Percentiles rank a stretch among this genome's conserved stretches.
Evolutionary conservation across 2,888 invertebrate species (phyloP).

Genomic region (Junonia oenone): DNA sequence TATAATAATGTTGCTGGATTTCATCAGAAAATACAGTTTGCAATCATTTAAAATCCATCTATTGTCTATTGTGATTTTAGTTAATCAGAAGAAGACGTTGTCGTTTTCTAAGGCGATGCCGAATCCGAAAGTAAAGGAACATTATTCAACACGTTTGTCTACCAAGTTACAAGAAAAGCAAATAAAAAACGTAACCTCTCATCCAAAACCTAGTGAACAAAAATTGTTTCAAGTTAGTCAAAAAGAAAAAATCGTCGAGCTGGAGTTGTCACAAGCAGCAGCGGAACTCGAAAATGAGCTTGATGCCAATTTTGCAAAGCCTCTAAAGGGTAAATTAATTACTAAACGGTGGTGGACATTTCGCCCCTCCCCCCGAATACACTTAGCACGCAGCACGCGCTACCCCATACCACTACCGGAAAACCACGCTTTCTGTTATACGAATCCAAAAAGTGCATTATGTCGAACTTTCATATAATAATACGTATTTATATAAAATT

Average conservation of each 20-base stretch:
- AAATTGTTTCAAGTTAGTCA: neutral
- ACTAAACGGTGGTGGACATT: too few relatives aligned
- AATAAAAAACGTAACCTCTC: neutral
- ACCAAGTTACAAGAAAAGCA: neutral
- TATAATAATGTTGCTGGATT: too few relatives aligned
- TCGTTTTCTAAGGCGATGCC: neutral
- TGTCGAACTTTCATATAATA: slow-evolving; percentile 41
- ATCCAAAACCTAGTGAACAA: neutral
- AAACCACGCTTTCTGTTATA: slow-evolving; percentile 52
- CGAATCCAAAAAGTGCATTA: slow-evolving; percentile 44
- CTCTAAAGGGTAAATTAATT: neutral
- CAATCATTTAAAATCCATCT: too few relatives aligned
- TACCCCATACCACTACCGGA: slow-evolving; percentile 46
- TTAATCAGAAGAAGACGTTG: neutral
- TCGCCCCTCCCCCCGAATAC: slow-evolving; percentile 38
- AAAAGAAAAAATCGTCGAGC: neutral
- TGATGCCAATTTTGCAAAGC: neutral
- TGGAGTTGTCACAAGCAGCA: slow-evolving; percentile 15
- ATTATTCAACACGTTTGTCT: neutral
- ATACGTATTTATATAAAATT: too few relatives aligned
- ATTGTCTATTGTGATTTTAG: neutral
- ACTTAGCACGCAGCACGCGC: slow-evolving; percentile 44
- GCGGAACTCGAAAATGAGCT: slow-evolving; percentile 17
- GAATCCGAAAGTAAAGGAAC: neutral
- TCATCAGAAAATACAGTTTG: too few relatives aligned